Evolutionary conservation across 2,888 invertebrate genomes (phyloP).

Genomic region (Acanthosepion esculentum): DNA sequence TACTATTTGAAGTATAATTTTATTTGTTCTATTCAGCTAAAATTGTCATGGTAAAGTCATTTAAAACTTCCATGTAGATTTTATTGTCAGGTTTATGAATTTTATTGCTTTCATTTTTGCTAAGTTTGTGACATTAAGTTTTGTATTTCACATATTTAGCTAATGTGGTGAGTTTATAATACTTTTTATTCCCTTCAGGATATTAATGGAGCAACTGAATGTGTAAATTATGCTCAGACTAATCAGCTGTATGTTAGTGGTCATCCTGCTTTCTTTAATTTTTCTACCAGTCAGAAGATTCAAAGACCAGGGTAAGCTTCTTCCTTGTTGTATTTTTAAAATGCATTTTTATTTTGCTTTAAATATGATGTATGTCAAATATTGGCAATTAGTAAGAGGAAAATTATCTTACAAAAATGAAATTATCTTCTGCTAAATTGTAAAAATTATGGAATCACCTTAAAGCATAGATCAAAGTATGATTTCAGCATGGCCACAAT

Average conservation of each 20-base stretch:
- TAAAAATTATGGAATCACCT: too few relatives aligned
- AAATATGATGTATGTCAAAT: too few relatives aligned
- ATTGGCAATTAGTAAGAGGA: too few relatives aligned
- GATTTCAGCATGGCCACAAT: too few relatives aligned
- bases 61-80: too few relatives aligned
- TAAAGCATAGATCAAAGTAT: too few relatives aligned
- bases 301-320: conserved; percentile 64
- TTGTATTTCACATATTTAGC: not conserved
- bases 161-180: not conserved
- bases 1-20: too few relatives aligned
- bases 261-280: conserved; percentile 76
- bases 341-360: not conserved
- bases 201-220: conserved; percentile 64
- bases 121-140: not conserved
- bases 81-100: too few relatives aligned
- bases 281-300: conserved; percentile 75
- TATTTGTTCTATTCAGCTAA: too few relatives aligned
- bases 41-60: too few relatives aligned
- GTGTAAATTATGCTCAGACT: conserved; percentile 68
- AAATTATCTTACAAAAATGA: too few relatives aligned
- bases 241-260: conserved; percentile 74
- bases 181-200: conserved; percentile 59
- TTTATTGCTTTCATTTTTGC: not conserved
- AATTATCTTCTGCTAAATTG: too few relatives aligned
- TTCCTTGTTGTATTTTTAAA: not conserved